These are phyloP conservation scores for Tragulus kanchil DNA, from an alignment of 2,113 vertebrate genomes.

Conservation along the genomic window DNA sequence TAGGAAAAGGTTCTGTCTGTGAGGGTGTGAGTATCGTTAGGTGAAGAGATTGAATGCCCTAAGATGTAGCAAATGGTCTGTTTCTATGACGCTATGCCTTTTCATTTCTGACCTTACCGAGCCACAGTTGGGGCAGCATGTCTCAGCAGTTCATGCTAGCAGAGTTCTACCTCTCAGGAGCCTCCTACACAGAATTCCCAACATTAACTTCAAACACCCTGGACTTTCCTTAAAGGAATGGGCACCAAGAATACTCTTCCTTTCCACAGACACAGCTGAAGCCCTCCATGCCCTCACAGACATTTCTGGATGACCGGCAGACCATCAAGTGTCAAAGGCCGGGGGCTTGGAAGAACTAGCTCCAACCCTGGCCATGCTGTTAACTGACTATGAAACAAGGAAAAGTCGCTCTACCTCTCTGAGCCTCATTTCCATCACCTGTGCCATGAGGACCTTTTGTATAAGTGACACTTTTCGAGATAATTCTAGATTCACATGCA, in stretches of 20 bases:
- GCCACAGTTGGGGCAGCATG: not conserved
- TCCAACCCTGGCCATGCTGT: not conserved
- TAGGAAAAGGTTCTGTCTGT: not conserved
- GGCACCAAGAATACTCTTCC: not conserved
- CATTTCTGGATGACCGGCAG: not conserved
- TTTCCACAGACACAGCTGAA: not conserved
- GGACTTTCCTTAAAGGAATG: not conserved
- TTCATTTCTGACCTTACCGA: not conserved
- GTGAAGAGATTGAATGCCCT: not conserved
- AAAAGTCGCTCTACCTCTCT: not conserved
- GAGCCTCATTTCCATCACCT: not conserved
- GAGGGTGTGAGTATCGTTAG: not conserved
- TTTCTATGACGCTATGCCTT: not conserved
- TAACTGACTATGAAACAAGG: not conserved
- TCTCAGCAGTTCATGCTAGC: not conserved
- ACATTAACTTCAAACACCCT: not conserved
- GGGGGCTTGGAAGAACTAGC: not conserved
- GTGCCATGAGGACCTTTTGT: not conserved
- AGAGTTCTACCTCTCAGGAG: not conserved
- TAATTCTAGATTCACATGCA: not conserved
- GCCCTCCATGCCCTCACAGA: not conserved
- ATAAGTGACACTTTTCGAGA: not conserved
- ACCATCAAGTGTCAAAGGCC: not conserved
- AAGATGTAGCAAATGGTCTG: not conserved
- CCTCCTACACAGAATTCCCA: not conserved